Conservation (phyloP, 1,140 invertebrate genomes). For the Plutomurus gul region DNA sequence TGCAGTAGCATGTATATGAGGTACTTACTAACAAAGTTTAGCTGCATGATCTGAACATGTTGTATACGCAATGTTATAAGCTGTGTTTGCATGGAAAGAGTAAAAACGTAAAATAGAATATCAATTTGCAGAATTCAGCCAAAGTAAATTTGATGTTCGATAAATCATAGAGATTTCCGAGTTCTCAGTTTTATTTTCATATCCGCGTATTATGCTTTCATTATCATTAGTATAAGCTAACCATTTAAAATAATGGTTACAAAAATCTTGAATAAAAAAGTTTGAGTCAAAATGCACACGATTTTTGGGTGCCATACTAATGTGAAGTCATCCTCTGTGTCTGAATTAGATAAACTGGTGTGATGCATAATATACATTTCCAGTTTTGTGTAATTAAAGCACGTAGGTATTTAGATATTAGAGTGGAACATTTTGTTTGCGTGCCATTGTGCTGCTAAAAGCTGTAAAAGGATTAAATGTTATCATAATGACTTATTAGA, state of each 20-base stretch:
- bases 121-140: neutral
- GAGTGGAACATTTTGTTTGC: too few species aligned
- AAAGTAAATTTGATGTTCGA: neutral
- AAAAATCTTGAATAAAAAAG: neutral
- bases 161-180: neutral
- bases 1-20: neutral
- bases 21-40: neutral
- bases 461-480: neutral
- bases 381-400: neutral
- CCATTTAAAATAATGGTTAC: neutral
- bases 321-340: too few species aligned
- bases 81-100: neutral
- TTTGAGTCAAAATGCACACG: neutral
- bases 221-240: too few species aligned
- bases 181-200: neutral
- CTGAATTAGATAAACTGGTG: too few species aligned
- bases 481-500: neutral
- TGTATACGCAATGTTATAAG: neutral
- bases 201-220: neutral
- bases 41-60: neutral
- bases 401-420: too few species aligned
- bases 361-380: too few species aligned
- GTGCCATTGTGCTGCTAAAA: too few species aligned
- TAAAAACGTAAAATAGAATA: slow-evolving; percentile 15
- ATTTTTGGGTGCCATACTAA: neutral